Base-by-base conservation (phyloP, 2,797 vertebrate genomes). In the Euphonia xanthogaster region DNA sequence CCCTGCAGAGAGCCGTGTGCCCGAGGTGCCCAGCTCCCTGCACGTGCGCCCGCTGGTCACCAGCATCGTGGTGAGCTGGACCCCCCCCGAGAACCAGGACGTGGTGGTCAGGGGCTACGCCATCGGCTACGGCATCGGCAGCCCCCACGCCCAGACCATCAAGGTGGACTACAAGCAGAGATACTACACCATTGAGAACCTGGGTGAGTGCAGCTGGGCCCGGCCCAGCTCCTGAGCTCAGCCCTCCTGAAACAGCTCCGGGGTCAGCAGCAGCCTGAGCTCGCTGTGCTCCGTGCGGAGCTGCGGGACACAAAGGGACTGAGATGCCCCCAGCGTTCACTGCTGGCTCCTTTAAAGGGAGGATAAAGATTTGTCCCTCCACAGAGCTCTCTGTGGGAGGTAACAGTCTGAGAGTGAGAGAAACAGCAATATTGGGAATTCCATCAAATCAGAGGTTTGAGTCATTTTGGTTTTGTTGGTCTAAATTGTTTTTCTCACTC, bases 1-100 rank as follows among this genome's bases (percentile, higher is more conserved):
- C 58, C 60, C 47, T 17, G 45, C 97, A 99, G 99, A 99, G 96
- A 98, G 98, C 1, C 98, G 98, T 1, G 99, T 99, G 54, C 99
- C 99, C 1, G 99, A 99, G 87, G 98, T 99, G 70, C 99, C 99
- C 10, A 99, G 99, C 88, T 99, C 99, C 6, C 98, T 99, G 44
- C 99, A 99, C 0, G 99, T 99, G 50, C 99, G 99, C 4, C 98
- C 99, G 0, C 98, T 99, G 48, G 98, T 99, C 84, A 99, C 98
- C 94, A 99, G 99, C 85, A 99, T 99, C 4, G 99, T 99, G 54
- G 99, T 99, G 39, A 99, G 99, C 97, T 99, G 99, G 99, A 99
- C 99, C 4, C 99, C 99, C 0, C 99, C 99, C 0, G 99, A 99
- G 97, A 99, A 99, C 97, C 99, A 99, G 98, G 99, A 99, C 97